Base-by-base conservation (phyloP, 30 jellyfish, hydroid and myxozoan species). In the Turritopsis rubra region DNA sequence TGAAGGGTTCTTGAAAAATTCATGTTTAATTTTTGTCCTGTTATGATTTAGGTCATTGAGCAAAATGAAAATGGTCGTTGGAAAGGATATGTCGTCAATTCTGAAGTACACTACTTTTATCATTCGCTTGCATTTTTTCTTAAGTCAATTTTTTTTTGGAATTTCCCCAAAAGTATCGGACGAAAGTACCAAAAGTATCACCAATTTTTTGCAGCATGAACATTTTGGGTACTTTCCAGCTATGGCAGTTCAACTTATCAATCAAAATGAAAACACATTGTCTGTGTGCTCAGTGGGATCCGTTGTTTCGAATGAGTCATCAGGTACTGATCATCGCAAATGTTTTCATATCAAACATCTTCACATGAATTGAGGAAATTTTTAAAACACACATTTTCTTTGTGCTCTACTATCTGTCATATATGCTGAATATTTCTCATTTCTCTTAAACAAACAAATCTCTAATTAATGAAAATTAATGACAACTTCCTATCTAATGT, bases 51-150 rank as follows among this genome's bases (percentile, higher is more conserved):
- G 97, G 91, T 91, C 24, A 53, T 91, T 18, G 96, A 91, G 75
- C 95, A 84, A 73, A 86, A 86, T 73, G 94, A 81, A 65, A 89
- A 91, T 86, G 97, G 97, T 1, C 30, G 93, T 22, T 91, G 97
- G 97, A 86, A 86, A 71, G 97, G 97, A 29, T 86, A 89, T 73
- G 80, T 91, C 21, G 66, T 76, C 21, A 83, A 81, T 68, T 92
- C 90, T 7, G 75, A 86, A 73, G 97, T 91, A 77, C 30, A 8
- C 0, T 41, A 41, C 5, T 13, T 41, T 41, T 41, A 3, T 5
- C 13, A 13, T 41, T 13, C 13, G 13, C 60, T 41, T n/a, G n/a
- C n/a, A n/a, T n/a, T n/a, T n/a, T n/a, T n/a, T n/a, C n/a, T n/a
- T n/a, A n/a, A n/a, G n/a, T n/a, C n/a, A n/a, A n/a, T n/a, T n/a